phyloP scores from a whole-genome alignment of 2,888 invertebrate genomes.

The Aleiodes testaceus region DNA sequence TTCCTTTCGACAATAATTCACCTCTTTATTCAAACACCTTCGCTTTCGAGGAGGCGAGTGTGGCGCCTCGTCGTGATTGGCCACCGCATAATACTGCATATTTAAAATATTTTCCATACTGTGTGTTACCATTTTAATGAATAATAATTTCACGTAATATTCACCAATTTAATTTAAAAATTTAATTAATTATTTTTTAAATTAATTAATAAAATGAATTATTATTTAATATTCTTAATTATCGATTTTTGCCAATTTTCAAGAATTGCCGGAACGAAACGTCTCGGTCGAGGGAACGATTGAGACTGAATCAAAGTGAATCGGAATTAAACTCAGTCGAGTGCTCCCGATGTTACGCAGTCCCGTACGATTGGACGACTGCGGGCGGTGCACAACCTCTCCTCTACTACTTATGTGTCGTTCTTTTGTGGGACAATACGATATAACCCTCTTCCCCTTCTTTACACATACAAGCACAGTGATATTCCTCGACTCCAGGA shows the following conservation, averaged over 20 bases:
- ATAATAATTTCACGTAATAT: too few relatives aligned
- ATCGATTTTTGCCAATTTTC: background rate
- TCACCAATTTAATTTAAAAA: constrained; percentile 1
- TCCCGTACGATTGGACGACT: constrained; percentile 54
- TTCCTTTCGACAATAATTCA: constrained; percentile 50
- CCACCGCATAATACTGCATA: constrained; percentile 67
- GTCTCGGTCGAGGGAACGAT: constrained; percentile 52
- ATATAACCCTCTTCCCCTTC: constrained; percentile 44
- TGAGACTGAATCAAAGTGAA: constrained; percentile 54
- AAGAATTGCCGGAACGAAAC: background rate
- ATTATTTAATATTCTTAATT: background rate
- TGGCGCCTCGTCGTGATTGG: constrained; percentile 58
- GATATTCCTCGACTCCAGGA: background rate
- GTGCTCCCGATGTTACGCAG: constrained; percentile 55
- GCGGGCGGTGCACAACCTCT: constrained; percentile 52
- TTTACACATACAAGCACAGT: background rate
- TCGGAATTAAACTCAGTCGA: background rate
- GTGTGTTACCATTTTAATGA: constrained; percentile 66
- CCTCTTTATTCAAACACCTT: constrained; percentile 69
- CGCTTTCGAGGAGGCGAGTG: constrained; percentile 66
- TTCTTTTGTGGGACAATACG: constrained; percentile 41
- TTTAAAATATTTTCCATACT: constrained; percentile 71
- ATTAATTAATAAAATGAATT: background rate
- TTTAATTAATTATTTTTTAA: background rate
- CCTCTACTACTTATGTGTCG: constrained; percentile 40